A percentile compares a stretch with the other conserved stretches of the same genome.
Evolutionary conservation across 2,888 invertebrate species (phyloP).

Genomic region (Melinopterus prodromus): DNA sequence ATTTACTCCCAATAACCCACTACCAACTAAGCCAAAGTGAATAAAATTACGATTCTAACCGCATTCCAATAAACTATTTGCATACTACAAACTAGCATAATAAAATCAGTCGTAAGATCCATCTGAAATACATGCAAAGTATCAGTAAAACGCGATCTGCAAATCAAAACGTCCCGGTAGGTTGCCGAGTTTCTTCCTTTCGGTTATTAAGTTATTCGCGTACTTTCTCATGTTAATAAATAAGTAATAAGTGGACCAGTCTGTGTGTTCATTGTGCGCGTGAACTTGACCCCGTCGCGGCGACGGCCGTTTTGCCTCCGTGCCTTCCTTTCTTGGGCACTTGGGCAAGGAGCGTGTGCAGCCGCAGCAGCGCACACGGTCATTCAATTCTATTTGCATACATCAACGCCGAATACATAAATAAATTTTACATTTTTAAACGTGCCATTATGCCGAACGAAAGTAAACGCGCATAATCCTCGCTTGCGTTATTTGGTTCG

Average conservation of each 20-base stretch:
- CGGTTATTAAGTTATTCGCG: not conserved
- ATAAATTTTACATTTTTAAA: conserved; percentile 25
- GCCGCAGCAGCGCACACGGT: conserved; percentile 5
- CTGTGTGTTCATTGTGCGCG: not conserved
- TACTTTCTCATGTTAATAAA: not conserved
- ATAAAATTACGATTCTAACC: not conserved
- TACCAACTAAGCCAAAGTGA: not conserved
- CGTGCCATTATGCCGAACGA: conserved; percentile 11
- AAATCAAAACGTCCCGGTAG: not conserved
- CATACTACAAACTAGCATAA: not conserved
- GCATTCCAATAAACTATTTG: not conserved
- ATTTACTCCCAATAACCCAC: not conserved
- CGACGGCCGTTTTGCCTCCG: conserved; percentile 7
- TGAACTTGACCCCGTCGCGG: conserved; percentile 17
- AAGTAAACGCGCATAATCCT: conserved; percentile 8
- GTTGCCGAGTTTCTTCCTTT: not conserved
- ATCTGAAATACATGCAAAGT: not conserved
- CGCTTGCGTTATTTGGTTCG: not conserved
- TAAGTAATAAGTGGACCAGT: conserved; percentile 4
- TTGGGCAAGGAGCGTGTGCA: conserved; percentile 21
- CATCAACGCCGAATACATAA: conserved; percentile 25
- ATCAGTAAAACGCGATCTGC: not conserved
- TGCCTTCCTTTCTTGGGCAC: not conserved
- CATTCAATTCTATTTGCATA: conserved; percentile 24
- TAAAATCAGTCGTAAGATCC: not conserved